Conservation (phyloP, 1,140 invertebrate genomes). For the Portunus trituberculatus region DNA sequence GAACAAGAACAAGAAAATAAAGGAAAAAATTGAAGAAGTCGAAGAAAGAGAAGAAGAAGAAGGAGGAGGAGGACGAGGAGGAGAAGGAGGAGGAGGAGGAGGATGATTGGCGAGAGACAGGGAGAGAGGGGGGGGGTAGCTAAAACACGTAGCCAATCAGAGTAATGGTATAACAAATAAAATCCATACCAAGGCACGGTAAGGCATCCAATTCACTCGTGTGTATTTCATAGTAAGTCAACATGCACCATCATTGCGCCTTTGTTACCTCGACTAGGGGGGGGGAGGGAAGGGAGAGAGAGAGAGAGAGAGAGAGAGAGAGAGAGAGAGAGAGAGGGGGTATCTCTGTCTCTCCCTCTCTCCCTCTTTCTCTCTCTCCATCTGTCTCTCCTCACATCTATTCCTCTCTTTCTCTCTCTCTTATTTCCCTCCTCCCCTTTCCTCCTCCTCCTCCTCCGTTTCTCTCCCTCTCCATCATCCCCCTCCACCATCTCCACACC, state of each 20-base stretch:
- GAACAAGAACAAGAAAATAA: not conserved
- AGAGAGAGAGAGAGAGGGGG: not conserved
- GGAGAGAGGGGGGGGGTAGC: not conserved
- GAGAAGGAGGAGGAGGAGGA: not conserved
- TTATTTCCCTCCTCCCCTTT: not conserved
- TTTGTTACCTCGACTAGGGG: not conserved
- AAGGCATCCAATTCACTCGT: constrained; percentile 30
- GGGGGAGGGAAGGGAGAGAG: not conserved
- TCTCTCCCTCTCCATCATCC: not conserved
- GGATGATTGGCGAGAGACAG: not conserved
- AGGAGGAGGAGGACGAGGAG: not conserved
- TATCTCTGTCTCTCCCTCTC: not conserved
- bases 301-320: not conserved
- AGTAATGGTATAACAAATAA: constrained; percentile 72
- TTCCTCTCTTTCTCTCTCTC: not conserved
- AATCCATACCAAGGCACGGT: constrained; percentile 59
- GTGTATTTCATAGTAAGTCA: constrained; percentile 52
- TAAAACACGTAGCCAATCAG: constrained; percentile 68
- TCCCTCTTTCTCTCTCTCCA: not conserved
- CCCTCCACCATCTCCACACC: not conserved
- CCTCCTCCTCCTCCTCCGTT: not conserved
- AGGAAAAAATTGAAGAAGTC: not conserved
- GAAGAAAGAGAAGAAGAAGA: not conserved
- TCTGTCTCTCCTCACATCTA: not conserved
- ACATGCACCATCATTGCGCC: constrained; percentile 55